Base-by-base conservation (phyloP, 1,140 invertebrate genomes). In the Pseudomyrmex concolor region DNA sequence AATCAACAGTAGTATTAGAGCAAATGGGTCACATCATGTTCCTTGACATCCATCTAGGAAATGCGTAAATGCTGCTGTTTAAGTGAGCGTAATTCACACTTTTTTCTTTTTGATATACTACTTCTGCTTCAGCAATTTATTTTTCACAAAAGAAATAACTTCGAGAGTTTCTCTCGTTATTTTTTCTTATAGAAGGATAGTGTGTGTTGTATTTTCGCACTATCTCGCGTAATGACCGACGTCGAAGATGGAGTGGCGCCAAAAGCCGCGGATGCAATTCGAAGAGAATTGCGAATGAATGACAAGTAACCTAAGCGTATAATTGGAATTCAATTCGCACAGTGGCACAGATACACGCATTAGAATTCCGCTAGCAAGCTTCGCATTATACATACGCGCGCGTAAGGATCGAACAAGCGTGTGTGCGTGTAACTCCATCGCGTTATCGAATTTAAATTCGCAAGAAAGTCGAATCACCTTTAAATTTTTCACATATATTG, bases 261-360 rank as follows among this genome's bases (percentile, higher is more conserved):
- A 89, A 89, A 89, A 83, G 72, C 72, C 71, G 80, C 81, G 70
- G 77, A 89, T 88, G 84, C 82, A 83, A 88, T 59, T 57, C 71
- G 59, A 67, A 45, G 34, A 57, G 83, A 59, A 67, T 45, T 25
- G 57, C 78, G 55, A 66, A 43, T 78, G 87, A 89, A 90, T 90
- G 76, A 86, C 86, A 90, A 89, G 83, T 87, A 88, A 89, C 90
- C 90, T 83, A 88, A 86, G 74, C 66, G 50, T 84, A 84, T 85
- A 88, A 91, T 91, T 91, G 90, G 63, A 89, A 91, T 91, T 91
- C 90, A 86, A 90, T 89, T 89, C 86, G 86, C 89, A 91, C 81
- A 86, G 83, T 91, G 90, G 87, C 90, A 91, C 90, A 90, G 90
- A 91, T 91, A 91, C 89, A 68, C 64, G 62, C 87, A 91, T 91